A percentile compares a stretch with the other conserved stretches of the same genome.
Evolutionary conservation across 2,113 vertebrate species (phyloP).

Genomic region (Lagopus leucura): DNA sequence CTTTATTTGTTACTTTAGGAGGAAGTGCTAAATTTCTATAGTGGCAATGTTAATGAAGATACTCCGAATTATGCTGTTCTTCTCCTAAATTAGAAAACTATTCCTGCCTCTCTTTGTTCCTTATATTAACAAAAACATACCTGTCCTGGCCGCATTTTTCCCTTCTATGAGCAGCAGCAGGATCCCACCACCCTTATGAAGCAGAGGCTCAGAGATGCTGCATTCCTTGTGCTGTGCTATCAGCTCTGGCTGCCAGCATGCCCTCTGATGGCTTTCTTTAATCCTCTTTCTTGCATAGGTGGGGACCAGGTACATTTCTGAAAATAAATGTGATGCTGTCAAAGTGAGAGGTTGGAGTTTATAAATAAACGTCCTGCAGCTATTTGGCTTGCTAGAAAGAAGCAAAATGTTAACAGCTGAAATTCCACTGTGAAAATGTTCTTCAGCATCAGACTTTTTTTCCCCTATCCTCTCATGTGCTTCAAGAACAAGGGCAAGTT

Average conservation of each 20-base stretch:
- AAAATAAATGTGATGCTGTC: fast-evolving
- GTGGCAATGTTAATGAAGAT: background rate
- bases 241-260: background rate
- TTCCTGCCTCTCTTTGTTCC: background rate
- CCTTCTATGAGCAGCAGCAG: background rate
- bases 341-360: background rate
- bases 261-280: background rate
- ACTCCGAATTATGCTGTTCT: background rate
- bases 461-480: background rate
- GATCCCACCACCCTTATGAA: fast-evolving
- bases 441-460: background rate
- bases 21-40: background rate
- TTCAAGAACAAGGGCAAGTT: background rate
- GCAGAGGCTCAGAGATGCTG: background rate
- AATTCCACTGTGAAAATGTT: slow-evolving; percentile 15
- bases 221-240: fast-evolving
- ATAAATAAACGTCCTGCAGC: background rate
- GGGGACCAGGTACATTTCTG: background rate
- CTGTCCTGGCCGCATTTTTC: background rate
- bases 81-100: background rate
- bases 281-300: background rate
- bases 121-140: background rate
- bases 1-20: background rate
- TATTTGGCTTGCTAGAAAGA: background rate
- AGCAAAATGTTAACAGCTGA: background rate